Percentiles rank a stretch among this genome's conserved stretches.
These are phyloP conservation scores for Nansenia antarctica DNA, from an alignment of 2,113 vertebrate species.

Conservation along the genomic window DNA sequence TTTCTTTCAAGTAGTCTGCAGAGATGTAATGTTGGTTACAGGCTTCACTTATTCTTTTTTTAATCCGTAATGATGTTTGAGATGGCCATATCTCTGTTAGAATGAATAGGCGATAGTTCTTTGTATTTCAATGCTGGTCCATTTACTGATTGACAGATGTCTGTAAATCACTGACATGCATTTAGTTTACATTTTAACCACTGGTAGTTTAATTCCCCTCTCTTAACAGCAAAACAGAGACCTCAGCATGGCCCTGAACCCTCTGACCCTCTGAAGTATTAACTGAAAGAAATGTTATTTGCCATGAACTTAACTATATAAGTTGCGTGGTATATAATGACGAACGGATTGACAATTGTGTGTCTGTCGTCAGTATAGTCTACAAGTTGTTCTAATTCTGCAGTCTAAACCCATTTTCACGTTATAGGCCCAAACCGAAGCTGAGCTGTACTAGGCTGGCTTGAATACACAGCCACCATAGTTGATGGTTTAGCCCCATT, in stretches of 20 bases:
- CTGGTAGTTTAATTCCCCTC: conserved; percentile 7
- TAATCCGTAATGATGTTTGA: too few relatives aligned
- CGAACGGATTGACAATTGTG: neutral
- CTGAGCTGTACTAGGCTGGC: too few relatives aligned
- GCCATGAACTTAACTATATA: neutral
- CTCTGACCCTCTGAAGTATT: neutral
- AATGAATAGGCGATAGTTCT: too few relatives aligned
- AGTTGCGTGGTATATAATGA: neutral
- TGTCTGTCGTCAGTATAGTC: neutral
- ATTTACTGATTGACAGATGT: conserved; percentile 40
- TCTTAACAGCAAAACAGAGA: neutral
- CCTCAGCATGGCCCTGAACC: neutral
- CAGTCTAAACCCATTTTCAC: too few relatives aligned
- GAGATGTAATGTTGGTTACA: too few relatives aligned
- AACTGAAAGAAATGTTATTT: neutral
- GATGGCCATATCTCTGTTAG: too few relatives aligned
- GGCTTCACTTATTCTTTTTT: too few relatives aligned
- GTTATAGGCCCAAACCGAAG: too few relatives aligned
- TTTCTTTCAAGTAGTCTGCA: too few relatives aligned
- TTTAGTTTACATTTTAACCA: conserved; percentile 26
- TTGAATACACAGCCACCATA: too few relatives aligned
- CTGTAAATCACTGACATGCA: conserved; percentile 30
- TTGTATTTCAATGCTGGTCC: neutral
- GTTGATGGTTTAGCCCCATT: neutral
- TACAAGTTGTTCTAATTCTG: too few relatives aligned